Evolutionary conservation across 2,888 invertebrate genomes (phyloP).

Genomic region (Steinernema scapterisci): DNA sequence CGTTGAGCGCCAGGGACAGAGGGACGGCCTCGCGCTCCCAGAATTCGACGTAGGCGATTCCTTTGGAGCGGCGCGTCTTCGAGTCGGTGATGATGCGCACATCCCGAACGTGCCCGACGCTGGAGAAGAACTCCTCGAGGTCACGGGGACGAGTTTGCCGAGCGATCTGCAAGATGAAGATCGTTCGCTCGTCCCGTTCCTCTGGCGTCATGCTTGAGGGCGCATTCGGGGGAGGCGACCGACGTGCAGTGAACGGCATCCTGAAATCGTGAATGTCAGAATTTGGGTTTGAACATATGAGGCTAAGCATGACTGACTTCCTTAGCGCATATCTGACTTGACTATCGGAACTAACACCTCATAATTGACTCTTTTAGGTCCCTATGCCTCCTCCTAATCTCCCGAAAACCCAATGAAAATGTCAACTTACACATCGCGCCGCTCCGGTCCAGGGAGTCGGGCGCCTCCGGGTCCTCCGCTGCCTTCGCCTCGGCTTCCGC

Average conservation of each 20-base stretch:
- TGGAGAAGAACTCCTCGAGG: constrained; percentile 90
- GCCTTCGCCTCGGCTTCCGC: constrained; percentile 4
- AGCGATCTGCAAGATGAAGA: constrained; percentile 89
- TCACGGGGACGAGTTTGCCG: constrained; percentile 62
- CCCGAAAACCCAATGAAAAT: background rate
- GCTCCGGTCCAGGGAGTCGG: constrained; percentile 76
- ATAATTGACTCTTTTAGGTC: too few relatives aligned
- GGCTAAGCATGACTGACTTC: too few relatives aligned
- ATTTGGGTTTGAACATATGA: too few relatives aligned
- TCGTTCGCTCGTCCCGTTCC: constrained; percentile 95
- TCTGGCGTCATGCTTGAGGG: constrained; percentile 79
- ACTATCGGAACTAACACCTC: too few relatives aligned
- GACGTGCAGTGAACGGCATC: constrained; percentile 66
- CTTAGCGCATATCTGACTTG: too few relatives aligned
- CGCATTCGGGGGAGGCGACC: constrained; percentile 62
- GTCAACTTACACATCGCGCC: constrained; percentile 64
- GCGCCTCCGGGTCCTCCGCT: constrained; percentile 68
- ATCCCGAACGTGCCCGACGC: constrained; percentile 93
- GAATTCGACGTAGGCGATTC: constrained; percentile 99
- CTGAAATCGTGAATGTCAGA: too few relatives aligned
- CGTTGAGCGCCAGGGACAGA: constrained; percentile 88
- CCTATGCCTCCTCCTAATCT: background rate
- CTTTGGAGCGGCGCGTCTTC: constrained; percentile 96
- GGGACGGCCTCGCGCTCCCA: constrained; percentile 96
- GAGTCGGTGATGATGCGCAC: constrained; percentile 97